Evolutionary conservation across 2,113 vertebrate species (phyloP), one percentile per base, ranked within the genome.

Genomic region (Orientallactaga bullata): DNA sequence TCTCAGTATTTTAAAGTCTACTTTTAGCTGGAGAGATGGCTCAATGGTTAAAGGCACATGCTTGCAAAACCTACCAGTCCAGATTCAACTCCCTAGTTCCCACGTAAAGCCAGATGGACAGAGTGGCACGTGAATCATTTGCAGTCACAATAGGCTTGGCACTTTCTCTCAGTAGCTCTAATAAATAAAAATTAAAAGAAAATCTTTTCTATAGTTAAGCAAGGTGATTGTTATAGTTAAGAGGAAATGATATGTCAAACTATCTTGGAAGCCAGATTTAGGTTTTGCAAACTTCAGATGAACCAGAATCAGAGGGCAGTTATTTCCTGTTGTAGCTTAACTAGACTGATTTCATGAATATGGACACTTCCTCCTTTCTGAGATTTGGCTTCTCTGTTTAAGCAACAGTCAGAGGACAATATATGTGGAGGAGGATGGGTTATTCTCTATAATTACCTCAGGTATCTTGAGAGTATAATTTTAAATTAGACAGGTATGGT

Each of bases 341-440:
- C 39, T 94, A 82, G 63, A 79, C 21, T 89, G 58, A 26, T 15
- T 90, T 91, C 51, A 10, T 91, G 78, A 84, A 58, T 68, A 74
- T 79, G 61, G 28, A 66, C 24, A 72, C 12, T 39, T 73, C 78
- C 13, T 84, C 21, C n/a, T 82, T 92, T 13, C 4, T 82, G 55
- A 92, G n/a, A 81, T 91, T 91, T 94, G 66, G 37, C 69, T 85
- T 69, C 2, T 94, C 21, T 92, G 42, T 42, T 82, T 91, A 79
- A 89, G n/a, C 42, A 89, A 2, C 17, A 87, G n/a, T 81, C 42
- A 93, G 78, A 28, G 21, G n/a, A n/a, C 51, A 51, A 39, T 86
- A 0, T 68, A 28, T 91, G 69, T 63, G 60, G 23, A 32, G 42
- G 8, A 28, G 13, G 32, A 18, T 74, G 21, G 24, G 17, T 93